These are phyloP conservation scores for Nyctibius bracteatus DNA, from an alignment of 2,113 vertebrate genomes.

Conservation along the genomic window DNA sequence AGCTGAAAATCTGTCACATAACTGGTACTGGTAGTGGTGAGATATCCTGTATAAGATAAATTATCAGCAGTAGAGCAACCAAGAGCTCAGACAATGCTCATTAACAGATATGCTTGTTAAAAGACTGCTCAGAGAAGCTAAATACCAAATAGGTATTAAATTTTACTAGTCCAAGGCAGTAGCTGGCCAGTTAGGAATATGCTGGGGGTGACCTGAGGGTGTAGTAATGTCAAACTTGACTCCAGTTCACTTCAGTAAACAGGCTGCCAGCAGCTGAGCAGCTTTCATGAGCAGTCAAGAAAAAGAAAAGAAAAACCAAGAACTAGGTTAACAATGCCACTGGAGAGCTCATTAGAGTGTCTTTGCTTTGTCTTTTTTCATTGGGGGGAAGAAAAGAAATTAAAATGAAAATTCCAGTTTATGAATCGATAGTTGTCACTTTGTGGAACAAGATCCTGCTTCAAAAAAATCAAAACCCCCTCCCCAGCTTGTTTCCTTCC, in stretches of 20 bases:
- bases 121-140: not conserved
- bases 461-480: not conserved
- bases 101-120: not conserved
- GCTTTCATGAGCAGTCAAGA: not conserved
- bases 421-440: not conserved
- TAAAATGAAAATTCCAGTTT: not conserved
- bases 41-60: not conserved
- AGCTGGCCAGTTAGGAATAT: not conserved
- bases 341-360: slow-evolving; percentile 9
- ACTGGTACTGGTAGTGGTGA: not conserved
- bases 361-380: not conserved
- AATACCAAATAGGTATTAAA: not conserved
- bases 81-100: not conserved
- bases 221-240: not conserved
- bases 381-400: not conserved
- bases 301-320: not conserved
- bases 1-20: not conserved
- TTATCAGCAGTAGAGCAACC: not conserved
- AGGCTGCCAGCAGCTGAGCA: not conserved
- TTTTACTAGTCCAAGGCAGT: not conserved
- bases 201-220: not conserved
- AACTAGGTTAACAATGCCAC: not conserved
- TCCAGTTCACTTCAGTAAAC: not conserved
- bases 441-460: not conserved
- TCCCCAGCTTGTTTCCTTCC: not conserved